Conservation (phyloP, 53 echinoderm and acorn worm species). For the Echinarachnius parma region DNA sequence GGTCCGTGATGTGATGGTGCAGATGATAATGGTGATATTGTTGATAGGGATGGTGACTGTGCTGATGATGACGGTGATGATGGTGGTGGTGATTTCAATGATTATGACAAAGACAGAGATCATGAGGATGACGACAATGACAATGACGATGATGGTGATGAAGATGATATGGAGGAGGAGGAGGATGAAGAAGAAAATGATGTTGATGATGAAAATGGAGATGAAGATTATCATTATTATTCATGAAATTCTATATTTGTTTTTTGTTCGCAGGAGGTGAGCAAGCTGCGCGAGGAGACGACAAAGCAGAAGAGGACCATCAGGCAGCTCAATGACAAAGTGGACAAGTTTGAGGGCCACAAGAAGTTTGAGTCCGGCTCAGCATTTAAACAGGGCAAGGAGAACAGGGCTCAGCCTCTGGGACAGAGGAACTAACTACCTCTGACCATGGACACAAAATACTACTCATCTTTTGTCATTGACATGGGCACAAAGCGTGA, state of each 20-base stretch:
- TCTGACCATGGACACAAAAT: no score
- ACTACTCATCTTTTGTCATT: no score
- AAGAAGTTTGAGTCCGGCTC: slow-evolving; percentile 67
- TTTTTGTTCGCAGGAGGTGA: slow-evolving; percentile 61
- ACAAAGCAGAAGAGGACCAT: slow-evolving; percentile 57
- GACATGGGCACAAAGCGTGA: no score
- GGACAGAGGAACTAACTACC: slow-evolving; percentile 25
- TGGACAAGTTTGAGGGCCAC: slow-evolving; percentile 47
- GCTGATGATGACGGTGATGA: background rate
- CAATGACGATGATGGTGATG: background rate
- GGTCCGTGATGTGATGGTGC: background rate
- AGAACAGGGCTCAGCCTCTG: slow-evolving; percentile 62
- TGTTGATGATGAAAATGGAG: no score
- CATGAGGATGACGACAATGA: background rate
- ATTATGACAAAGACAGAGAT: background rate
- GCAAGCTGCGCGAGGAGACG: slow-evolving; percentile 77
- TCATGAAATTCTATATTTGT: background rate
- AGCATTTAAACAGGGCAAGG: slow-evolving; percentile 74
- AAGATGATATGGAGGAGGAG: no score
- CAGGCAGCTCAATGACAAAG: slow-evolving; percentile 62
- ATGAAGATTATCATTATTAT: background rate
- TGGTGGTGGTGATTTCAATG: background rate
- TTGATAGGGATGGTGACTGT: background rate
- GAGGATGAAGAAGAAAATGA: no score
- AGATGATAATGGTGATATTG: background rate